Percentiles rank a stretch among this genome's conserved stretches.
Evolutionary conservation across 2,888 invertebrate genomes (phyloP).

Genomic region (Eurytoma californica): DNA sequence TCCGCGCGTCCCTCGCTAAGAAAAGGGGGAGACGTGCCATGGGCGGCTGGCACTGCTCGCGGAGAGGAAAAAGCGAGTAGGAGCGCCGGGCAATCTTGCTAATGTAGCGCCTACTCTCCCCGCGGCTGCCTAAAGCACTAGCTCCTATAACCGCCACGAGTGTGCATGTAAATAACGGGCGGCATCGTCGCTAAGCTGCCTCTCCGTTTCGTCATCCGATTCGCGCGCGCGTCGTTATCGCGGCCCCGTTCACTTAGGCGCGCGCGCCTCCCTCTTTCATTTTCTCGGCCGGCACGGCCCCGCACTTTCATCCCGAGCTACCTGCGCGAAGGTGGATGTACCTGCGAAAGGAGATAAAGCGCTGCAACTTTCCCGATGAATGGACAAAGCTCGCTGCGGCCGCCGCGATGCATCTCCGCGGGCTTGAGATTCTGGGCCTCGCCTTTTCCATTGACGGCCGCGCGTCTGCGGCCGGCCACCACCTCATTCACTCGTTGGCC

Average conservation of each 20-base stretch:
- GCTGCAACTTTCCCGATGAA: conserved; percentile 62
- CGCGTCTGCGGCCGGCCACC: conserved; percentile 25
- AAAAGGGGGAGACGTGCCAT: conserved; percentile 1
- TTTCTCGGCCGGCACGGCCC: conserved; percentile 43
- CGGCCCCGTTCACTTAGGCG: conserved; percentile 37
- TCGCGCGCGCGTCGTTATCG: conserved; percentile 28
- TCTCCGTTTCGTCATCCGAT: conserved; percentile 57
- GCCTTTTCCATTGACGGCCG: conserved; percentile 39
- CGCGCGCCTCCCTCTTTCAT: conserved; percentile 56
- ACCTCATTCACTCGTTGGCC: no score
- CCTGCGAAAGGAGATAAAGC: conserved; percentile 63
- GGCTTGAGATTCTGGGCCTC: conserved; percentile 30
- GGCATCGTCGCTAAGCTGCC: conserved; percentile 55
- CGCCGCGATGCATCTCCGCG: not conserved
- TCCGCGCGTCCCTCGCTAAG: conserved; percentile 19
- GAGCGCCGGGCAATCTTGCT: conserved; percentile 67
- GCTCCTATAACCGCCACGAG: conserved; percentile 2
- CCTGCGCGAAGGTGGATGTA: not conserved
- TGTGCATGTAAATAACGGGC: conserved; percentile 63
- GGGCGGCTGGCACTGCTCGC: not conserved
- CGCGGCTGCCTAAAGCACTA: conserved; percentile 64
- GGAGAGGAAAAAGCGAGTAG: not conserved
- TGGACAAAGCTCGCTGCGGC: conserved; percentile 60
- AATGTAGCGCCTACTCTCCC: conserved; percentile 66
- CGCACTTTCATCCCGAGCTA: conserved; percentile 34